These are phyloP conservation scores for Passerculus sandwichensis DNA, from an alignment of 2,797 vertebrate genomes.

Conservation along the genomic window DNA sequence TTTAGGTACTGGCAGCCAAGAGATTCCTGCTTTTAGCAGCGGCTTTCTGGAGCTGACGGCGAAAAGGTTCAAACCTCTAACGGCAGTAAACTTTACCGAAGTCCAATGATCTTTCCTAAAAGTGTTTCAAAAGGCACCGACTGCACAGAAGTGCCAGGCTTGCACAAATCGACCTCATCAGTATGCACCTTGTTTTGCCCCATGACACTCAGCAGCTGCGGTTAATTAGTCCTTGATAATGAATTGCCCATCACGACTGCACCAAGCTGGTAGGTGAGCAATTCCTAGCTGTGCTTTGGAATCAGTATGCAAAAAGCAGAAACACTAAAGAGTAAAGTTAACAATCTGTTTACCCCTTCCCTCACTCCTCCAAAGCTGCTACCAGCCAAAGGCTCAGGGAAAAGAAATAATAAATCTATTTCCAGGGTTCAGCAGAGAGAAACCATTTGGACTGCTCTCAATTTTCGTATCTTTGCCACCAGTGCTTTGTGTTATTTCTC, in stretches of 20 bases:
- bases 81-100: not conserved
- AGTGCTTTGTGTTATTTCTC: not conserved
- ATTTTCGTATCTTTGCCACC: not conserved
- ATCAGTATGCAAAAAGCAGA: not conserved
- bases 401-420: not conserved
- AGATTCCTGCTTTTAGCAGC: not conserved
- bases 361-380: not conserved
- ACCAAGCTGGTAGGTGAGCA: not conserved
- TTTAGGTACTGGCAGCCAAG: not conserved
- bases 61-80: not conserved
- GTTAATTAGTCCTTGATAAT: not conserved
- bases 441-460: not conserved
- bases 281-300: not conserved
- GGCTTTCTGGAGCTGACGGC: not conserved
- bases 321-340: slow-evolving; percentile 24
- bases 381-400: not conserved
- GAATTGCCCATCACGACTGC: not conserved
- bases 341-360: not conserved
- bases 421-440: not conserved
- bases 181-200: not conserved
- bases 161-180: not conserved
- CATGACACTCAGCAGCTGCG: not conserved
- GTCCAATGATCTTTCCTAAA: not conserved
- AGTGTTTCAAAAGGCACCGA: not conserved
- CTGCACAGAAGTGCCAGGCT: not conserved